Evolutionary conservation across 2,797 vertebrate species (phyloP).

Genomic region (Balearica regulorum): DNA sequence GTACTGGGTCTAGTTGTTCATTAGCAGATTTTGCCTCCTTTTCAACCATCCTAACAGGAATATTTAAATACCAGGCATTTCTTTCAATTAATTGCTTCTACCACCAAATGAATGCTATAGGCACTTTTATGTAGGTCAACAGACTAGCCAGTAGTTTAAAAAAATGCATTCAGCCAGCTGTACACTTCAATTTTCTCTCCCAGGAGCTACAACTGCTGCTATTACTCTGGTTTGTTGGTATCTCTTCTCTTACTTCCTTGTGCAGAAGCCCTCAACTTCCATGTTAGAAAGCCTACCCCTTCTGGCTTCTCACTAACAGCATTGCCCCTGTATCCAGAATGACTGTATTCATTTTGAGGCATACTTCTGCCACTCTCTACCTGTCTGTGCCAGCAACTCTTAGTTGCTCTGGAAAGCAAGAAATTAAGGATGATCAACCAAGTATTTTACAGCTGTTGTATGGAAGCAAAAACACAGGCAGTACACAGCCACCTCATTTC

Average conservation of each 20-base stretch:
- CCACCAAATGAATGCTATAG: not conserved
- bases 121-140: not conserved
- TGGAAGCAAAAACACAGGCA: not conserved
- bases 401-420: not conserved
- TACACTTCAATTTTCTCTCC: not conserved
- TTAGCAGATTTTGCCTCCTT: conserved; percentile 81
- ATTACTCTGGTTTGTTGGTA: not conserved
- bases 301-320: not conserved
- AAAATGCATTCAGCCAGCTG: not conserved
- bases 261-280: not conserved
- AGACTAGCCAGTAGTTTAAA: not conserved
- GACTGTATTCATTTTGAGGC: not conserved
- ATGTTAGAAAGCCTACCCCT: not conserved
- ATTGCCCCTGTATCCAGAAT: not conserved
- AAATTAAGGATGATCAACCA: not conserved
- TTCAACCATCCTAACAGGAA: conserved; percentile 71
- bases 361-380: not conserved
- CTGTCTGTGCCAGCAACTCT: not conserved
- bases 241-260: not conserved
- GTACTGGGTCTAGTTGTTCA: conserved; percentile 83
- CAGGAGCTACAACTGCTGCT: not conserved
- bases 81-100: not conserved
- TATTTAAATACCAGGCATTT: not conserved
- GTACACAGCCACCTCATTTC: not conserved
- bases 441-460: not conserved